These are phyloP conservation scores for Lycodopsis pacificus DNA, from an alignment of 2,797 vertebrate species.

Conservation along the genomic window DNA sequence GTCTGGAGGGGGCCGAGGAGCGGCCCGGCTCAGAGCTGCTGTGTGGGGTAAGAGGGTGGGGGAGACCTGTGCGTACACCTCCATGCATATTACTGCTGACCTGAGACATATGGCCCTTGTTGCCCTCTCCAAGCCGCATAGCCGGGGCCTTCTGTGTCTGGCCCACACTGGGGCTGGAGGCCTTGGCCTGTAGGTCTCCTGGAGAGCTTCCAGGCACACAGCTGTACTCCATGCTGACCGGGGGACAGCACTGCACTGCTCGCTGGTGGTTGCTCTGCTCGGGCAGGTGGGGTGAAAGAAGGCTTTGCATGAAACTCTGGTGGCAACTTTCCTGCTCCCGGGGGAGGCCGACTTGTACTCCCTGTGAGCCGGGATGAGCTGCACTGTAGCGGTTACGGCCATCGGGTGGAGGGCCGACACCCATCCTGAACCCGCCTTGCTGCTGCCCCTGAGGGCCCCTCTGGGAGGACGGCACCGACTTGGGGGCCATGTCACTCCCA, in stretches of 20 bases:
- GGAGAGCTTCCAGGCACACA: constrained; percentile 90
- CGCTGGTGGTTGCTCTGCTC: constrained; percentile 94
- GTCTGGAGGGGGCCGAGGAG: constrained; percentile 88
- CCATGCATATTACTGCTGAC: constrained; percentile 93
- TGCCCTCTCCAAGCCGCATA: constrained; percentile 92
- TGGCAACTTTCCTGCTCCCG: constrained; percentile 94
- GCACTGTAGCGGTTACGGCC: constrained; percentile 91
- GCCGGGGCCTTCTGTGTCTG: constrained; percentile 89
- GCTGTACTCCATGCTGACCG: constrained; percentile 92
- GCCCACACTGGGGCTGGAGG: constrained; percentile 92
- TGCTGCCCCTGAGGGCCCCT: constrained; percentile 88
- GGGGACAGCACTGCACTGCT: constrained; percentile 90
- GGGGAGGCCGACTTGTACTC: constrained; percentile 87
- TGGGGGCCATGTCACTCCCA: constrained; percentile 90
- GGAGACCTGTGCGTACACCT: constrained; percentile 87
- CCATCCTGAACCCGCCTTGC: constrained; percentile 91
- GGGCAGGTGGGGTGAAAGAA: constrained; percentile 92
- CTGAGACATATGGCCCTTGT: constrained; percentile 93
- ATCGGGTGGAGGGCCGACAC: constrained; percentile 86
- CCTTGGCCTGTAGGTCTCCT: constrained; percentile 92
- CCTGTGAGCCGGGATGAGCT: constrained; percentile 89
- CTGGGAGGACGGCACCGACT: constrained; percentile 87
- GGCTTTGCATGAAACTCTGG: constrained; percentile 97
- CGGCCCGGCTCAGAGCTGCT: constrained; percentile 91
- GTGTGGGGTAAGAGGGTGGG: constrained; percentile 90